These are phyloP conservation scores for Zophobas atratus DNA, from an alignment of 1,140 invertebrate genomes.

Conservation along the genomic window DNA sequence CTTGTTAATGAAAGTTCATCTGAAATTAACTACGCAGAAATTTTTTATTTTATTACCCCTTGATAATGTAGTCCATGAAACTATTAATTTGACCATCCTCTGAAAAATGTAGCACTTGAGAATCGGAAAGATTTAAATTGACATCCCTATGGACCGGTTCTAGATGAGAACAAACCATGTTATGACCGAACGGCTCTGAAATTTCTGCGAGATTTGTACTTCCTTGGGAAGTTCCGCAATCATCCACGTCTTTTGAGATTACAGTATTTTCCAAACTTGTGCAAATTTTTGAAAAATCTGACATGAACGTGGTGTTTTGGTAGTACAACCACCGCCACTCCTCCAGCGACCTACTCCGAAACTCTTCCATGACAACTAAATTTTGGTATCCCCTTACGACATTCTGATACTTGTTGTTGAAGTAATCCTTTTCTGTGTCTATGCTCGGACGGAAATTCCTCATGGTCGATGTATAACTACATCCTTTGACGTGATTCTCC, in stretches of 20 bases:
- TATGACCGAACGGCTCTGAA: constrained; percentile 12
- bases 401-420: constrained; percentile 11
- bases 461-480: neutral
- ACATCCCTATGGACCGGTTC: neutral
- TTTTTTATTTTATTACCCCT: neutral
- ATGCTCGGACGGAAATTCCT: constrained; percentile 6
- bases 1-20: too few relatives aligned
- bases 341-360: neutral
- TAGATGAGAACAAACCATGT: neutral
- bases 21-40: neutral
- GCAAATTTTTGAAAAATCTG: neutral
- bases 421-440: constrained; percentile 19
- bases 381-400: constrained; percentile 2
- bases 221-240: neutral
- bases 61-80: constrained; percentile 13
- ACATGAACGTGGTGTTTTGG: neutral
- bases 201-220: neutral
- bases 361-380: constrained; percentile 9
- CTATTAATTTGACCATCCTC: constrained; percentile 16
- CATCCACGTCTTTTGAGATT: neutral
- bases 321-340: constrained; percentile 27
- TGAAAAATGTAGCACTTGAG: neutral
- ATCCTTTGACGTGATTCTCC: neutral
- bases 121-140: constrained; percentile 1
- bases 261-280: neutral